Base-by-base conservation (phyloP, 92 coral and sea anemone species). In the Porites divaricata region DNA sequence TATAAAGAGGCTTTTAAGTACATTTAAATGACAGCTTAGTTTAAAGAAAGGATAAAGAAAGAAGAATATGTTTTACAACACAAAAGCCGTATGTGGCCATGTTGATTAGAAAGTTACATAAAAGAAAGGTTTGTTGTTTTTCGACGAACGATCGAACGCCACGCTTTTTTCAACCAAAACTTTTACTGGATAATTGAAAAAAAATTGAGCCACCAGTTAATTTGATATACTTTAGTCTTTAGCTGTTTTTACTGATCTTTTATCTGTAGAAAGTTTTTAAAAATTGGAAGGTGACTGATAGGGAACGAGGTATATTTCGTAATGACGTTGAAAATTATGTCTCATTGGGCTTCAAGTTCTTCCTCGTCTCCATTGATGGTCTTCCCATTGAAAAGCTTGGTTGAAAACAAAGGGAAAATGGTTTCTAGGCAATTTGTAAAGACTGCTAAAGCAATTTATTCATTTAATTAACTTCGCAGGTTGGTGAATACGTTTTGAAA, bases 401-500 rank as follows among this genome's bases (percentile, higher is more conserved):
- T 74, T 16, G 23, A 70, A 68, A 72, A 82, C 79, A 82, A 82
- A 82, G 70, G 45, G 23, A 73, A 56, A 50, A 82, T 59, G 86
- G 78, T 82, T 82, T 82, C 86, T 50, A 82, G 63, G 86, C 79
- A 72, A 63, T 82, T 82, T 82, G 64, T 72, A 59, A 73, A 48
- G 78, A 48, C 49, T 65, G 86, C 70, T 16, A 82, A 72, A 82
- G 86, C 72, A 73, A 72, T 82, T 59, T 82, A 49, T 82, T 73
- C 79, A 48, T 9, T 72, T 63, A 82, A 82, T 82, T 82, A 73
- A 59, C 71, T 72, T 82, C 63, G 23, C 79, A 59, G 86, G 86
- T 82, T 62, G 79, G 61, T 52, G 72, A 82, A 82, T 72, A 73
- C 22, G 88, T 67, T 86, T 90, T 70, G 78, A 89, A 85, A 83